Base-by-base conservation (phyloP, 2,797 vertebrate species). In the Brachyalestes nurse region DNA sequence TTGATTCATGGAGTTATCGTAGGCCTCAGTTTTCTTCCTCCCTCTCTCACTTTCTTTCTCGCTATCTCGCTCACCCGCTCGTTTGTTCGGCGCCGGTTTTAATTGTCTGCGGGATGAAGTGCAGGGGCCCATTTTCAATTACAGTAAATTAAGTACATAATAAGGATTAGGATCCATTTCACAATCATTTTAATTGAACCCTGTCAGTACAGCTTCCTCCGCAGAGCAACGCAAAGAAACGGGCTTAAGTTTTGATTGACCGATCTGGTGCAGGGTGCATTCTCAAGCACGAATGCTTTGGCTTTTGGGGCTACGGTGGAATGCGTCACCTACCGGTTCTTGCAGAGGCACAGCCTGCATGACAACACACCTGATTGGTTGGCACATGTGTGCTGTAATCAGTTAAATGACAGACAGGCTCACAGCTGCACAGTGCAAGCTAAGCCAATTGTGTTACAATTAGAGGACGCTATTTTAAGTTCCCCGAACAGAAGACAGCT, bases 401-500 rank as follows among this genome's bases (percentile, higher is more conserved):
- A 93, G 92, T 92, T 91, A 91, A 93, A 94, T 92, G 93, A 94
- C 91, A 91, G 93, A 92, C 89, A 91, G 90, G 88, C 92, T 91
- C 89, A 85, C 93, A 94, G 93, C 94, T 94, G 94, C 93, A 93
- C 89, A 82, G 89, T 87, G 89, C 90, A 90, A 90, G 87, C 91
- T 90, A 83, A 93, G 93, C 93, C 93, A 94, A 93, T 93, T 94
- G 91, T 91, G 89, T 91, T 92, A 93, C 93, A 94, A 94, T 94
- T 92, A 94, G 91, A 91, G 88, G 88, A 89, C 91, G 92, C 93
- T 94, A 93, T 94, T 95, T 94, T 93, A 92, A 90, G 90, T 88
- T 90, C 62, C 90, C 87, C 84, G 85, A 88, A 84, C 89, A 90
- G 91, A 94, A 93, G 90, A 90, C 89, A 92, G 89, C 92, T 94